Conservation (phyloP, 2,888 invertebrate genomes). For the Lordiphosa fenestrarum region DNA sequence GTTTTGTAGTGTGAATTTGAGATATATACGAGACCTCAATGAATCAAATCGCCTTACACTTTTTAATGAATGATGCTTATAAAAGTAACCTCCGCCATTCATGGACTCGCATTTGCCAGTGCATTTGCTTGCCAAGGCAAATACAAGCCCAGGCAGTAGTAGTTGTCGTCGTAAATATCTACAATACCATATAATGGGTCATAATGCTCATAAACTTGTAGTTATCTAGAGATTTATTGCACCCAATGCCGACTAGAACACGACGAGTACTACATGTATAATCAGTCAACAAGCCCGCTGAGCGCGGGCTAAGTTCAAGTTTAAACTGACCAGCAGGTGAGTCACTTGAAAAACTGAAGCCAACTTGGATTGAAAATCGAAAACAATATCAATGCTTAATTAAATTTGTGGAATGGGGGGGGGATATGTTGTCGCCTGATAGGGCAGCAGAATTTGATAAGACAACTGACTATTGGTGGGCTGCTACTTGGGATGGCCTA, state of each 20-base stretch:
- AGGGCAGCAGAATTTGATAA: slow-evolving; percentile 7
- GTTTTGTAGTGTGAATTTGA: too few species aligned
- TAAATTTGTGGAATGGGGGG: slow-evolving; percentile 48
- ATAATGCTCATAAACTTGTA: slow-evolving; percentile 17
- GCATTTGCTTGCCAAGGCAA: slow-evolving; percentile 16
- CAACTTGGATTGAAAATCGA: slow-evolving; percentile 17
- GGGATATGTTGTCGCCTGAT: slow-evolving; percentile 27
- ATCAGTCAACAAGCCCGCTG: slow-evolving; percentile 9
- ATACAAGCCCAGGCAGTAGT: slow-evolving; percentile 24
- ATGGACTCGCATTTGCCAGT: slow-evolving; percentile 7
- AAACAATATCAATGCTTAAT: slow-evolving; percentile 58
- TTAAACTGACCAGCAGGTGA: slow-evolving; percentile 22
- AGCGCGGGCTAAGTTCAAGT: slow-evolving; percentile 23
- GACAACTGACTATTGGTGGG: slow-evolving; percentile 2
- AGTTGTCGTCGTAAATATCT: neutral
- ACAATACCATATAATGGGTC: slow-evolving; percentile 8
- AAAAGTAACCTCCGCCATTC: neutral
- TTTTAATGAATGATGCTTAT: too few species aligned
- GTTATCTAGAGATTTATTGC: slow-evolving; percentile 54
- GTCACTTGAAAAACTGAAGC: slow-evolving; percentile 18
- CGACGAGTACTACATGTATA: slow-evolving; percentile 7
- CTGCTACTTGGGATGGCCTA: neutral
- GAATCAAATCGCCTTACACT: too few species aligned
- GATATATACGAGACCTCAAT: too few species aligned
- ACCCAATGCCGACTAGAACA: slow-evolving; percentile 29